phyloP scores from a whole-genome alignment of 2,113 vertebrate genomes.

The Eudyptes chrysolophus region DNA sequence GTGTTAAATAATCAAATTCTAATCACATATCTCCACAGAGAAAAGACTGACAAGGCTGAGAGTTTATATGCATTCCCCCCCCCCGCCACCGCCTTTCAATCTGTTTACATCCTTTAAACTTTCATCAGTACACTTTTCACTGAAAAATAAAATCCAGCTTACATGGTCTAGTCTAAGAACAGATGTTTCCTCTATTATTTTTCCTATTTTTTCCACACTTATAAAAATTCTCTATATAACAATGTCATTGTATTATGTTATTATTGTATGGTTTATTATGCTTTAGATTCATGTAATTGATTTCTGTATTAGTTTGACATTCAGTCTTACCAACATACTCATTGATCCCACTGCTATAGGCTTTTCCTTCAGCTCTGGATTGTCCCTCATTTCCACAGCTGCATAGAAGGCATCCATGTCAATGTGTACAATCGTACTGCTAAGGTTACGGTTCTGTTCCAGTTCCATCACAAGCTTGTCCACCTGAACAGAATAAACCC shows the following conservation, averaged over 20 bases:
- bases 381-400: constrained; percentile 95
- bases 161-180: neutral
- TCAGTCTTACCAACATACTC: constrained; percentile 91
- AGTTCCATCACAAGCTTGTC: constrained; percentile 79
- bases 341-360: constrained; percentile 94
- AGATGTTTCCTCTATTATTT: neutral
- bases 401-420: constrained; percentile 99
- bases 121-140: neutral
- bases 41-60: neutral
- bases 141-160: neutral
- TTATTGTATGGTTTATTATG: neutral
- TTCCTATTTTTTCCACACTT: neutral
- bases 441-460: constrained; percentile 86
- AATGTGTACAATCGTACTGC: constrained; percentile 88
- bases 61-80: neutral
- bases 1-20: neutral
- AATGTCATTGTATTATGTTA: neutral
- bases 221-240: neutral
- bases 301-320: neutral
- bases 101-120: neutral
- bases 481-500: constrained; percentile 73
- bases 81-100: neutral
- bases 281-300: neutral
- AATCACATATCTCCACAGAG: neutral
- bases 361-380: constrained; percentile 88